These are phyloP conservation scores for Apistogramma diplotaenia DNA, from an alignment of 2,113 vertebrate species.

Conservation along the genomic window DNA sequence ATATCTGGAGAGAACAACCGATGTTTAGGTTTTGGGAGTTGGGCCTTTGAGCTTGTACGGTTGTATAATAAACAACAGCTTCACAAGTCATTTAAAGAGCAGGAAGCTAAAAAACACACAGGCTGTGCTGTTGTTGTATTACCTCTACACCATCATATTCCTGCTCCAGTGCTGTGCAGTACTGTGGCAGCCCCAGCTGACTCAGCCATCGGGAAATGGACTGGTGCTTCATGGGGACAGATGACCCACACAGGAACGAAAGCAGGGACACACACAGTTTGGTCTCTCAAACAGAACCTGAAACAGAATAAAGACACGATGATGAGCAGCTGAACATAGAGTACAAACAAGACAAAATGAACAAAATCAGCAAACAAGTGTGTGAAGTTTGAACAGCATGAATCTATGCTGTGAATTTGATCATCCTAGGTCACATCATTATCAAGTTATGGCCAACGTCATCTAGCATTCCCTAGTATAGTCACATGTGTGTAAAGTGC, in stretches of 20 bases:
- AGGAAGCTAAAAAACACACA: neutral
- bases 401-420: no score
- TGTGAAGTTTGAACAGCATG: no score
- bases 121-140: slow-evolving; percentile 29
- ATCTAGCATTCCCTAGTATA: neutral
- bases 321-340: neutral
- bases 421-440: no score
- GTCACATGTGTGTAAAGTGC: neutral
- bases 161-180: slow-evolving; percentile 75
- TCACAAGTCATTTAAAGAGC: neutral
- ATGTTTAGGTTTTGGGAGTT: neutral
- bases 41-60: neutral
- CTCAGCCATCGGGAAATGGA: slow-evolving; percentile 79
- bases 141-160: slow-evolving; percentile 81
- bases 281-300: slow-evolving; percentile 5
- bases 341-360: neutral
- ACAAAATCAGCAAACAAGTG: no score
- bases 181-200: slow-evolving; percentile 80
- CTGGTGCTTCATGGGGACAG: slow-evolving; percentile 76
- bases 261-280: neutral
- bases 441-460: no score
- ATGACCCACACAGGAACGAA: slow-evolving; percentile 2
- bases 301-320: neutral
- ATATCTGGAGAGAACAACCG: neutral
- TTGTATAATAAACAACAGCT: neutral